Conservation (phyloP, 2,888 invertebrate species). For the Macrostomum cliftonense region DNA sequence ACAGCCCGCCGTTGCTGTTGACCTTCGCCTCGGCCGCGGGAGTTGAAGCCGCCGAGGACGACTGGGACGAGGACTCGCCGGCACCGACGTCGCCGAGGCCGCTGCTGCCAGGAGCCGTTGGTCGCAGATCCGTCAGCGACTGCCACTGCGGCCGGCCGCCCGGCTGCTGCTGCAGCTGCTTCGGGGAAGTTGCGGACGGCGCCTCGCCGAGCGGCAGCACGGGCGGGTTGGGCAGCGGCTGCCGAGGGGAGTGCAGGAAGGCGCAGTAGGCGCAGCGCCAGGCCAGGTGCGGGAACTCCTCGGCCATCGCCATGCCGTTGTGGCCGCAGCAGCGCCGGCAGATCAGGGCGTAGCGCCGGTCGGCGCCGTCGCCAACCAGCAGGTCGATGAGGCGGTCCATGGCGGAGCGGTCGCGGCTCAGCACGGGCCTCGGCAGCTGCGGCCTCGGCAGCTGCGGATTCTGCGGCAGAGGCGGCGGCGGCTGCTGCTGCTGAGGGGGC, state of each 20-base stretch:
- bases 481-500: not conserved
- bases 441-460: not conserved
- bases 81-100: no score
- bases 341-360: conserved; percentile 79
- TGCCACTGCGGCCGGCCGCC: no score
- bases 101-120: no score
- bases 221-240: conserved; percentile 62
- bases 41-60: no score
- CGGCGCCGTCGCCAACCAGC: conserved; percentile 80
- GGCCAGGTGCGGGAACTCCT: conserved; percentile 54
- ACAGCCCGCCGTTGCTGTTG: no score
- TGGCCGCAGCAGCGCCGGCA: conserved; percentile 72
- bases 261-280: conserved; percentile 80
- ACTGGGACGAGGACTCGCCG: no score
- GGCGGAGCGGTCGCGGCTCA: conserved; percentile 55
- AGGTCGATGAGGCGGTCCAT: conserved; percentile 79
- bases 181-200: no score
- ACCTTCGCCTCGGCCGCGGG: no score
- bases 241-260: conserved; percentile 64
- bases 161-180: no score
- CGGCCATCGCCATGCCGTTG: conserved; percentile 65
- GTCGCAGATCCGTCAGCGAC: no score
- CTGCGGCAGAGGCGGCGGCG: not conserved
- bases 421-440: conserved; percentile 49
- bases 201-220: conserved; percentile 14